These are phyloP conservation scores for Loxodonta africana DNA, from an alignment of 2,113 vertebrate genomes.

Conservation along the genomic window DNA sequence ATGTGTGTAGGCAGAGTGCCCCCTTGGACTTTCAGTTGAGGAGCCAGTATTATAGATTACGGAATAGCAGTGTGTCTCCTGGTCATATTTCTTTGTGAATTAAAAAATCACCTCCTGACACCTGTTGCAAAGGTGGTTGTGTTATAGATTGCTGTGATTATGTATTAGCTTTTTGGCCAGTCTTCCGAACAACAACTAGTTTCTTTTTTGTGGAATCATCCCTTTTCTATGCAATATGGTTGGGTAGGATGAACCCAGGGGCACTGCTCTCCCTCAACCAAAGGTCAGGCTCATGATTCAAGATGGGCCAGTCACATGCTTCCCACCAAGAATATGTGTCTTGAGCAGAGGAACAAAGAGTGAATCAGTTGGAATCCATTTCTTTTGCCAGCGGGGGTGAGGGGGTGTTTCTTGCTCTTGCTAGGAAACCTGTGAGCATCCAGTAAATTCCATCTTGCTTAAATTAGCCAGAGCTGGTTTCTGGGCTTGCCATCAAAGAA, in stretches of 20 bases:
- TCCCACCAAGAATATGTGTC: neutral
- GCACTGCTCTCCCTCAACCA: neutral
- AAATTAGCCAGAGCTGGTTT: conserved; percentile 23
- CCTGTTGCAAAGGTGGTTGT: neutral
- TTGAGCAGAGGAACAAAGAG: neutral
- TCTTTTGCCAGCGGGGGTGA: neutral
- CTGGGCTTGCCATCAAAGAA: neutral
- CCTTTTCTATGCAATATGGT: neutral
- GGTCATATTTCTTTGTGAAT: neutral
- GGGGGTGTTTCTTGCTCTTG: neutral
- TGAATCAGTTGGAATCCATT: neutral
- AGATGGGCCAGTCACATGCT: neutral
- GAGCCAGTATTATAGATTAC: neutral
- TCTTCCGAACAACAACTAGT: neutral
- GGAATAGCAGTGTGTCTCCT: neutral
- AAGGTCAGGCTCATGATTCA: neutral
- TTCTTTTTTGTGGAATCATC: conserved; percentile 13
- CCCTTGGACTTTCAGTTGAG: neutral
- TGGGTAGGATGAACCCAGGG: neutral
- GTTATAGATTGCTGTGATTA: neutral
- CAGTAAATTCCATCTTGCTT: neutral
- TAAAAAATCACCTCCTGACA: neutral
- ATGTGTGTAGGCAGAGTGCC: neutral
- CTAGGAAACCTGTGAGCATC: neutral
- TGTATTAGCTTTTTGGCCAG: neutral